Base-by-base conservation (phyloP, 2,113 vertebrate genomes). In the Corynorhinus townsendii region DNA sequence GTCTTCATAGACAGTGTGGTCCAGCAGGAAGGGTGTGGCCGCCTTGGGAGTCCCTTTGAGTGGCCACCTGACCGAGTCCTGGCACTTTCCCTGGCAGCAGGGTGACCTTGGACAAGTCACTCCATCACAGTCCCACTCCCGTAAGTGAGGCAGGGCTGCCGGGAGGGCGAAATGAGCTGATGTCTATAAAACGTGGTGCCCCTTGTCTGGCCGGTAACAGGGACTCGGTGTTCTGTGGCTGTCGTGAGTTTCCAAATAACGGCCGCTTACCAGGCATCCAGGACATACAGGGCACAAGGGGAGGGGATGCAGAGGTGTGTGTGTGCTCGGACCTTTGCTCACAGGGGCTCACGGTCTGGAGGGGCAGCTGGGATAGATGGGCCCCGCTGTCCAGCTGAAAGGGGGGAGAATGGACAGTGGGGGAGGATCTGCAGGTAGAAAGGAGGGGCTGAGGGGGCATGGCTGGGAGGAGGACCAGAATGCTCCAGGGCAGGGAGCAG, bases 31-130 rank as follows among this genome's bases (percentile, higher is more conserved):
- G 40, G 82, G 2, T 11, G 72, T 47, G 62, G 26, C 38, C 0
- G n/a, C 0, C 38, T 22, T 19, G 6, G 4, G 83, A 26, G 80
- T 59, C 64, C 3, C 71, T 49, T 2, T 16, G 64, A 84, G 76
- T 38, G 84, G 59, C 59, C 84, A 47, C 75, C 7, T 3, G 47
- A n/a, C 7, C 26, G 19, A 43, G 26, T 84, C 71, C 85, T 92
- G 93, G 72, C 22, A 0, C 56, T 33, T 33, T 2, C 8, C 5
- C 12, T 22, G 6, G 28, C 54, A 24, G 82, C 40, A 26, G 30
- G 54, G 83, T 64, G 84, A 95, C 96, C 89, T 95, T 95, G 95
- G 96, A 33, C 52, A 9, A 33, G 90, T 94, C 92, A 26, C 66
- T 85, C n/a, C 26, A 28, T n/a, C 77, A 17, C 71, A 79, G 75